phyloP scores from a whole-genome alignment of 1,140 invertebrate species.

The Daktulosphaira vitifoliae region DNA sequence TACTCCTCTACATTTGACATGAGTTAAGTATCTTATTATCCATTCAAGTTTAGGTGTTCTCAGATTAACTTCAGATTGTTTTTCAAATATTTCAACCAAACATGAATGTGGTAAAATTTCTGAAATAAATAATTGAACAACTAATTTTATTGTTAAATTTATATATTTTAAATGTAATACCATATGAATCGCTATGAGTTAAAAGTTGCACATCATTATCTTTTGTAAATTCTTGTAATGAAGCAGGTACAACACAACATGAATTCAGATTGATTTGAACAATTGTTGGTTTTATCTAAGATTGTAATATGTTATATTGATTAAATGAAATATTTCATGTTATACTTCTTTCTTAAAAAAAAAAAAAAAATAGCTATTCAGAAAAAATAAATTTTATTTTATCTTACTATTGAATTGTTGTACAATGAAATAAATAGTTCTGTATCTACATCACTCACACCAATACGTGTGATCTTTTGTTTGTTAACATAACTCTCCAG shows the following conservation, averaged over 20 bases:
- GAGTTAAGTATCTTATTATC: conserved; percentile 73
- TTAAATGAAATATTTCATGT: too few relatives aligned
- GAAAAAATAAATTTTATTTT: neutral
- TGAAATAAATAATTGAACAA: neutral
- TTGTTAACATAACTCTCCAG: conserved; percentile 60
- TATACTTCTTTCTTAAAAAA: too few relatives aligned
- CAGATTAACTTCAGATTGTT: conserved; percentile 7
- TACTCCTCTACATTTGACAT: conserved; percentile 82
- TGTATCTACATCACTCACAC: conserved; percentile 82
- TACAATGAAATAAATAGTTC: conserved; percentile 66
- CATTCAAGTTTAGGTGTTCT: conserved; percentile 49
- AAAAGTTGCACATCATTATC: conserved; percentile 84
- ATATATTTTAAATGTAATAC: conserved; percentile 47
- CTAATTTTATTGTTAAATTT: too few relatives aligned
- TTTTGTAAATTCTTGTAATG: conserved; percentile 80
- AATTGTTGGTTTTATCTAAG: conserved; percentile 72
- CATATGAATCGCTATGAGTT: conserved; percentile 87
- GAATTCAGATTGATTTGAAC: conserved; percentile 92
- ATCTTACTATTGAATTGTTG: conserved; percentile 58
- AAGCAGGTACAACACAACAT: conserved; percentile 90
- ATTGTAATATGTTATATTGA: conserved; percentile 36
- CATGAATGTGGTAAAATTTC: conserved; percentile 32
- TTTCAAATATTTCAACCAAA: conserved; percentile 12
- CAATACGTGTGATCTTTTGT: conserved; percentile 62
- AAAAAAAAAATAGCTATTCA: too few relatives aligned